A percentile compares a stretch with the other conserved stretches of the same genome.
Evolutionary conservation across 2,113 vertebrate species (phyloP).

Genomic region (Ophthalmolycus amberensis): DNA sequence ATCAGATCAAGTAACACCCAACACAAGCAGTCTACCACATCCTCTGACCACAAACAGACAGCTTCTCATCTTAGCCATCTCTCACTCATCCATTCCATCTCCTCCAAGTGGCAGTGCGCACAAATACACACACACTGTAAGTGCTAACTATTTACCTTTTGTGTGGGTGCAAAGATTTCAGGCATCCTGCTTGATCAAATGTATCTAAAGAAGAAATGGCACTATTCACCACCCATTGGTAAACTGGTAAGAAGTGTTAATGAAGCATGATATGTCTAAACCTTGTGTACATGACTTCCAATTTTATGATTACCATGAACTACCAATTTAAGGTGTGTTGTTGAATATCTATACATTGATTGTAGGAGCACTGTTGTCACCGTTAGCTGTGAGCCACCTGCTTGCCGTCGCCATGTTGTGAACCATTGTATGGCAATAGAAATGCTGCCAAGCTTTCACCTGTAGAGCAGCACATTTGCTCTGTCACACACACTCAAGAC

Average conservation of each 20-base stretch:
- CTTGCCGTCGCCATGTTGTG: too few species aligned
- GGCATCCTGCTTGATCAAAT: not conserved
- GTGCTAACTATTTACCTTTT: slow-evolving; percentile 8
- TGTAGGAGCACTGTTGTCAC: not conserved
- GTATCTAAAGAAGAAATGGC: not conserved
- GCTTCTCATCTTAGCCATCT: slow-evolving; percentile 75
- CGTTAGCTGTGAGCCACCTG: too few species aligned
- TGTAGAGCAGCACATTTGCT: too few species aligned
- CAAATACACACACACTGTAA: not conserved
- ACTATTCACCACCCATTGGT: not conserved
- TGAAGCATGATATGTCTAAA: not conserved
- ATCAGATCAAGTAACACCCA: slow-evolving; percentile 87
- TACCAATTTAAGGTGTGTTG: not conserved
- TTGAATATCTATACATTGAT: not conserved
- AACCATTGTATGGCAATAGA: too few species aligned
- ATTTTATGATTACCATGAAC: not conserved
- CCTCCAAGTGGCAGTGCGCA: slow-evolving; percentile 23
- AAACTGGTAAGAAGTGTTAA: not conserved
- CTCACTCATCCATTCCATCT: slow-evolving; percentile 56
- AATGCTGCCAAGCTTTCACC: too few species aligned
- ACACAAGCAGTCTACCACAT: slow-evolving; percentile 80
- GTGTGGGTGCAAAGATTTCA: slow-evolving; percentile 12
- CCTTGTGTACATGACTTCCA: not conserved
- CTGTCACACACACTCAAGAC: not conserved
- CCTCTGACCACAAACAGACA: slow-evolving; percentile 84